phyloP scores from a whole-genome alignment of 2,888 invertebrate species.

The Onthophagus sagittarius region DNA sequence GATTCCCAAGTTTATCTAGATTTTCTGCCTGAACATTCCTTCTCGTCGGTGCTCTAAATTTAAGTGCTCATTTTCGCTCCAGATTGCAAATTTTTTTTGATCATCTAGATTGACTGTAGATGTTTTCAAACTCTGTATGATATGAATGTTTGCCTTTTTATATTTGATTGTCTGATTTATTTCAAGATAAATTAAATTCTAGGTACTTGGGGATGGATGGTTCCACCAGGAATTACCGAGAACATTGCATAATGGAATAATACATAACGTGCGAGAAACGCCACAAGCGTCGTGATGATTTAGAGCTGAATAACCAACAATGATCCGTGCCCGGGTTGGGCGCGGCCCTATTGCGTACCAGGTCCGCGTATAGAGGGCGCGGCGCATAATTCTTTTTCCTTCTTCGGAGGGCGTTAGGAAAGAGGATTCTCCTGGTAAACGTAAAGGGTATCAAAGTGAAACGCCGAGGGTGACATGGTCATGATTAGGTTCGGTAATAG shows the following conservation, averaged over 20 bases:
- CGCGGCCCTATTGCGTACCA: neutral
- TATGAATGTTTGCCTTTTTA: no score
- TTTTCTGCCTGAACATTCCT: no score
- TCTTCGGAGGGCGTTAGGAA: neutral
- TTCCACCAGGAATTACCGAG: constrained; percentile 1
- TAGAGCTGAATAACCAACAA: constrained; percentile 22
- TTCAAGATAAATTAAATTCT: no score
- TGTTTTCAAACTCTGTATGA: no score
- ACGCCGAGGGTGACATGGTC: constrained; percentile 42
- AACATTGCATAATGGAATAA: constrained; percentile 21
- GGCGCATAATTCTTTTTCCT: neutral
- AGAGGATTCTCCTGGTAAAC: neutral
- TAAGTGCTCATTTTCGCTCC: no score
- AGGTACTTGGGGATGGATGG: no score
- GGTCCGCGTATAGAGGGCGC: neutral
- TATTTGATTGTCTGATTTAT: no score
- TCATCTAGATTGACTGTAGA: no score
- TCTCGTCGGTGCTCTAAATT: no score
- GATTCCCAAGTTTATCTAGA: no score
- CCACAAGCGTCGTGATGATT: constrained; percentile 20
- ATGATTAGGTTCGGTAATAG: constrained; percentile 35
- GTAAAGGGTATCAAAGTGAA: constrained; percentile 25
- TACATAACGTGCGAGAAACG: constrained; percentile 20
- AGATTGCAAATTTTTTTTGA: no score
- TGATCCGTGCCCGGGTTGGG: constrained; percentile 19